Evolutionary conservation across 1,140 invertebrate genomes (phyloP).

Genomic region (Caerostris darwini): DNA sequence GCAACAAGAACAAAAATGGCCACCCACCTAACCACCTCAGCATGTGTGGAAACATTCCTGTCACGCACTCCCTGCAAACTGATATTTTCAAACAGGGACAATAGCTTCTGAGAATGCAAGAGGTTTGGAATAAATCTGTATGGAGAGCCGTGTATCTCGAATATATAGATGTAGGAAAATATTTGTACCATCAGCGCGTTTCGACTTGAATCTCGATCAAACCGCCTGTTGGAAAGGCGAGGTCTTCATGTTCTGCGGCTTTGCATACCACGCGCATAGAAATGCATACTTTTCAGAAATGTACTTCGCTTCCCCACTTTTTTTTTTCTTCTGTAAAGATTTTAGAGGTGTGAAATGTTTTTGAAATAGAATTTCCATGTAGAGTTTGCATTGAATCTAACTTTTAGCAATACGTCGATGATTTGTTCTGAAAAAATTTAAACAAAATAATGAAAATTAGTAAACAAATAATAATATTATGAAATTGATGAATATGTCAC

Average conservation of each 20-base stretch:
- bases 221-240: neutral
- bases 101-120: neutral
- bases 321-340: neutral
- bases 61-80: constrained; percentile 19
- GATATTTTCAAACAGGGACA: constrained; percentile 11
- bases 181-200: neutral
- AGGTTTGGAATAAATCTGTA: neutral
- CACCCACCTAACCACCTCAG: neutral
- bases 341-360: neutral
- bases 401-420: too few relatives aligned
- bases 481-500: too few relatives aligned
- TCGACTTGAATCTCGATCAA: neutral
- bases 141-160: neutral
- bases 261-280: neutral
- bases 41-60: neutral
- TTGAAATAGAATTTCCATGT: neutral
- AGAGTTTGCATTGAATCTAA: neutral
- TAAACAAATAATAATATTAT: too few relatives aligned
- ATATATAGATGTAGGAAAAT: neutral
- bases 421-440: too few relatives aligned
- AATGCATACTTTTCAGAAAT: neutral
- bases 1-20: neutral
- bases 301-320: neutral
- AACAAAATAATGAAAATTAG: too few relatives aligned
- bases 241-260: neutral